Evolutionary conservation across 2,888 invertebrate genomes (phyloP), one percentile per base, ranked within the genome.

Genomic region (Parnassius mnemosyne): DNA sequence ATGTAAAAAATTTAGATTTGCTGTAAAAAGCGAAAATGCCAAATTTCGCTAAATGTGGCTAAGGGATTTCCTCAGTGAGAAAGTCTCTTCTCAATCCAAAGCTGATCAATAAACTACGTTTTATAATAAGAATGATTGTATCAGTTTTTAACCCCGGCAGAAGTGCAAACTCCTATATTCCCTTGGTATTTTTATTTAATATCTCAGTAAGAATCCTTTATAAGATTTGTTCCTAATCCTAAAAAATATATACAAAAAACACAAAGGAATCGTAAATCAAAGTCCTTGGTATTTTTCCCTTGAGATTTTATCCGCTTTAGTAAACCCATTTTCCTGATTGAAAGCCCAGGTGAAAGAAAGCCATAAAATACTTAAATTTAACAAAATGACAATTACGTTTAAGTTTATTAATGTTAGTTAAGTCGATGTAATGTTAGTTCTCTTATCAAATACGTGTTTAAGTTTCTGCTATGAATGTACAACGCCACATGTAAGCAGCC

Each of bases 401-500:
- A 56, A 52, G 34, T 52, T 46, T 46, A 41, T 11, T 61, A 34
- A 44, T 51, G 56, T 52, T 56, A 61, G 56, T 61, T 34, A 56
- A 55, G 41, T 9, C 49, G 46, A 13, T 20, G 54, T 54, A 61
- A 52, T 56, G 52, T n/a, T 50, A 54, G 20, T 63, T 63, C 54
- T 49, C 44, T 12, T 53, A 53, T 58, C 46, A 59, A 59, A 65
- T 60, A 52, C 51, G 49, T 55, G 63, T 60, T 57, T 54, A 43
- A 53, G 52, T 34, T 44, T 60, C 54, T 47, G 42, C 11, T 57
- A 53, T 50, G 44, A 20, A 57, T 54, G 34, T 42, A 65, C 55
- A 61, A 42, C 63, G 63, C 62, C 65, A 66, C 55, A 53, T 64
- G 56, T 57, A 59, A 51, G 43, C 55, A 66, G 64, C 66, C 65